Evolutionary conservation across 2,113 vertebrate species (phyloP).

Genomic region (Aleadryas rufinucha): DNA sequence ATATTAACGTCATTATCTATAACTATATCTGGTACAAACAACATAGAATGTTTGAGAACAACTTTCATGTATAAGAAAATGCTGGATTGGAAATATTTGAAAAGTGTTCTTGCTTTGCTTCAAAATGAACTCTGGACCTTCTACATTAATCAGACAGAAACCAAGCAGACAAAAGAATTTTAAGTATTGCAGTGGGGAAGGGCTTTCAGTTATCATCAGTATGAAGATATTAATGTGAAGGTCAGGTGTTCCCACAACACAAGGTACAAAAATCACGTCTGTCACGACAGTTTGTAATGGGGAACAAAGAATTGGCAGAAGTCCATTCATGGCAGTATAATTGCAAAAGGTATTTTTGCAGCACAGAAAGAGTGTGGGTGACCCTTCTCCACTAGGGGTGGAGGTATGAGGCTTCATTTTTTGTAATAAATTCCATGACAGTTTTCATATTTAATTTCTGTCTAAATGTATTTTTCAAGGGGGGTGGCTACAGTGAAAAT

Average conservation of each 20-base stretch:
- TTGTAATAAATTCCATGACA: not conserved
- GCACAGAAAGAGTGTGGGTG: not conserved
- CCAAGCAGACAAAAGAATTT: not conserved
- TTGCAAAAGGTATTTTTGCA: not conserved
- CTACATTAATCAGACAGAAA: not conserved
- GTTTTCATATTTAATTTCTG: not conserved
- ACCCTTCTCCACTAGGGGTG: not conserved
- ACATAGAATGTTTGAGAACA: not conserved
- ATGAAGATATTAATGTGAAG: not conserved
- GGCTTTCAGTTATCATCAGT: not conserved
- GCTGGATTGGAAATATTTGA: not conserved
- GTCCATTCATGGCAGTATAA: not conserved
- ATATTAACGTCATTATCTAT: not conserved
- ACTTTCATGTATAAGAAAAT: not conserved
- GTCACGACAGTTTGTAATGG: not conserved
- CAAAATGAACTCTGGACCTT: not conserved
- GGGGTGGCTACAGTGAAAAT: not conserved
- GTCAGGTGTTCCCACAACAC: not conserved
- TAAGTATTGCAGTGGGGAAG: not conserved
- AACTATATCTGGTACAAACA: not conserved
- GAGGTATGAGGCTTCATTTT: not conserved
- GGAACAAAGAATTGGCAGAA: not conserved
- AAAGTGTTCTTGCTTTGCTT: not conserved
- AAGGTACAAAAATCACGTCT: not conserved
- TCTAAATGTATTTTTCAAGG: not conserved